phyloP scores from a whole-genome alignment of 2,797 vertebrate species.

The Chlorospingus semifuscus region DNA sequence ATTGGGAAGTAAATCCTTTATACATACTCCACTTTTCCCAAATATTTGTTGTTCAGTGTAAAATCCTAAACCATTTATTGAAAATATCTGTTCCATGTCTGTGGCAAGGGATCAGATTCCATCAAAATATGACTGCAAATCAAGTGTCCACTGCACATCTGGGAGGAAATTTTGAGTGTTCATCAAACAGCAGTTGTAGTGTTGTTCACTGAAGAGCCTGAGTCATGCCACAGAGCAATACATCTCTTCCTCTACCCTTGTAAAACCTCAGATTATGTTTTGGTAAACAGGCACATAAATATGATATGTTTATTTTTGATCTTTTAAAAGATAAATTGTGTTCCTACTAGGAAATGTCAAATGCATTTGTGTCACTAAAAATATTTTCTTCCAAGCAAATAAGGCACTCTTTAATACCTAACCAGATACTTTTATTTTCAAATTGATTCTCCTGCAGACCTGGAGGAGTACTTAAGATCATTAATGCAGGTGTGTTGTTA shows the following conservation, averaged over 20 bases:
- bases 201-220: background rate
- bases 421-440: background rate
- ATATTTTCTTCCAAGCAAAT: background rate
- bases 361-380: background rate
- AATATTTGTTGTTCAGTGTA: background rate
- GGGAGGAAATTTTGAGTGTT: background rate
- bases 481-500: background rate
- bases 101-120: background rate
- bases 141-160: background rate
- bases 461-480: background rate
- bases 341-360: constrained; percentile 4
- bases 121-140: background rate
- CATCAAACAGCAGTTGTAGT: background rate
- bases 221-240: background rate
- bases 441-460: background rate
- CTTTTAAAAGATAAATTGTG: background rate
- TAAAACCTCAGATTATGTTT: background rate
- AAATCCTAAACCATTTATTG: background rate
- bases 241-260: background rate
- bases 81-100: background rate
- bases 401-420: background rate
- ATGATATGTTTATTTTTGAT: background rate
- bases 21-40: background rate
- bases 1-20: background rate
- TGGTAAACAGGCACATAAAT: constrained; percentile 9